Evolutionary conservation across 2,797 vertebrate genomes (phyloP).

Genomic region (Borostomias antarcticus): DNA sequence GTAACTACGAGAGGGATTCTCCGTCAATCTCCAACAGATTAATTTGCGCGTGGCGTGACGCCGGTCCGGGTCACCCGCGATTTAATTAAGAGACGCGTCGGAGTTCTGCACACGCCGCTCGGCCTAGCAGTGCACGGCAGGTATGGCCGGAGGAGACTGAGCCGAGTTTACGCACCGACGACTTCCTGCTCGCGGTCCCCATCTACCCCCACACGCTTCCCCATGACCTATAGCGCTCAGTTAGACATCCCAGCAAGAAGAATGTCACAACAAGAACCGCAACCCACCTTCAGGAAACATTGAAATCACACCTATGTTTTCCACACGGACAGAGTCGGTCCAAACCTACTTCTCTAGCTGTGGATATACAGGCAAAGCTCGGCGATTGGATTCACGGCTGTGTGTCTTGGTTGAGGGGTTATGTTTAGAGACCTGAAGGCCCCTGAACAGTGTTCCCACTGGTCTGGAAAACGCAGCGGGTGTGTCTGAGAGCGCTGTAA

Average conservation of each 20-base stretch:
- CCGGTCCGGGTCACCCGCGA: constrained; percentile 24
- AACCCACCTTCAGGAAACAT: not conserved
- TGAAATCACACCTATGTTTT: not conserved
- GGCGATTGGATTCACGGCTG: not conserved
- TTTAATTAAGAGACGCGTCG: constrained; percentile 50
- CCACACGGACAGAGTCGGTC: not conserved
- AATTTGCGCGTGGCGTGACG: constrained; percentile 32
- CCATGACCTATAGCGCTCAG: not conserved
- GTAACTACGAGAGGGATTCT: constrained; percentile 26
- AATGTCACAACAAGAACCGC: not conserved
- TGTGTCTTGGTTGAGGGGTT: not conserved
- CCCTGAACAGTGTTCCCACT: not conserved
- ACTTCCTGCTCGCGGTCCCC: too few relatives aligned
- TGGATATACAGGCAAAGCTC: too few relatives aligned
- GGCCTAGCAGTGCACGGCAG: constrained; percentile 29
- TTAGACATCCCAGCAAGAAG: not conserved
- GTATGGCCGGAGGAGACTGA: constrained; percentile 15
- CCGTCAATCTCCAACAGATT: constrained; percentile 26
- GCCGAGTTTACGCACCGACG: constrained; percentile 4
- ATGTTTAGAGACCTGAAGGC: not conserved
- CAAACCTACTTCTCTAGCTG: not conserved
- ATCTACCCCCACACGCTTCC: not conserved
- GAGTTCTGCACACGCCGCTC: constrained; percentile 12
- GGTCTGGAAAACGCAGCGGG: not conserved
- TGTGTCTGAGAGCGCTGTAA: constrained; percentile 18